Percentiles rank a stretch among this genome's conserved stretches.
phyloP scores from a whole-genome alignment of 1,140 invertebrate species.

The Conus betulinus region DNA sequence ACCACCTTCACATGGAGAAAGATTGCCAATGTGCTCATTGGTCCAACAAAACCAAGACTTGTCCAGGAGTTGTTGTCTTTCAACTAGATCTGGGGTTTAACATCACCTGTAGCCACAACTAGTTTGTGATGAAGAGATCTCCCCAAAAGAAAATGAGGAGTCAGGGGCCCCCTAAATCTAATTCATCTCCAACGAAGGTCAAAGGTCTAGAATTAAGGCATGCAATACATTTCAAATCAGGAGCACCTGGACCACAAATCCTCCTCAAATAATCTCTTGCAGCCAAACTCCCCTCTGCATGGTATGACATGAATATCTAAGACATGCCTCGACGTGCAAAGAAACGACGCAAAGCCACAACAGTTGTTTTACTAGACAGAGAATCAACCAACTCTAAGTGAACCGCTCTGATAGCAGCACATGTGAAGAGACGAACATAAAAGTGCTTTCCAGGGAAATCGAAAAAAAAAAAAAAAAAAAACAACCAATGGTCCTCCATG shows the following conservation, averaged over 20 bases:
- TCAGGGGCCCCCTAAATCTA: constrained; percentile 13
- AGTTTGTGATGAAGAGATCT: background rate
- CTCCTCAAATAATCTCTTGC: background rate
- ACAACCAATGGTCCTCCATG: constrained; percentile 21
- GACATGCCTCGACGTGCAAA: too few species aligned
- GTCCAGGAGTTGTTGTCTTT: constrained; percentile 2
- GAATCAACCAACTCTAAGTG: too few species aligned
- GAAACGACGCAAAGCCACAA: too few species aligned
- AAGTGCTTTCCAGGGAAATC: too few species aligned
- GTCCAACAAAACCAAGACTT: constrained; percentile 12
- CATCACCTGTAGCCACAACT: background rate
- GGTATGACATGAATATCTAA: too few species aligned
- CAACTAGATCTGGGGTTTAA: background rate
- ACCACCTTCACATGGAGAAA: background rate
- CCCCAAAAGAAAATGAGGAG: constrained; percentile 1
- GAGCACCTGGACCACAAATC: background rate
- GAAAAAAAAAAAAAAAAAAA: too few species aligned
- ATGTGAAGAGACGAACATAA: constrained; percentile 21
- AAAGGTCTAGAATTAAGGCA: constrained; percentile 10
- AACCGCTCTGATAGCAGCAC: constrained; percentile 9
- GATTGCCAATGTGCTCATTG: constrained; percentile 7
- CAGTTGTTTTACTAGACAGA: too few species aligned
- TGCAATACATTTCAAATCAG: background rate
- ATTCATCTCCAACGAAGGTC: background rate
- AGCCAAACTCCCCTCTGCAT: background rate